Base-by-base conservation (phyloP, 2,113 vertebrate genomes). In the Pongo pygmaeus region DNA sequence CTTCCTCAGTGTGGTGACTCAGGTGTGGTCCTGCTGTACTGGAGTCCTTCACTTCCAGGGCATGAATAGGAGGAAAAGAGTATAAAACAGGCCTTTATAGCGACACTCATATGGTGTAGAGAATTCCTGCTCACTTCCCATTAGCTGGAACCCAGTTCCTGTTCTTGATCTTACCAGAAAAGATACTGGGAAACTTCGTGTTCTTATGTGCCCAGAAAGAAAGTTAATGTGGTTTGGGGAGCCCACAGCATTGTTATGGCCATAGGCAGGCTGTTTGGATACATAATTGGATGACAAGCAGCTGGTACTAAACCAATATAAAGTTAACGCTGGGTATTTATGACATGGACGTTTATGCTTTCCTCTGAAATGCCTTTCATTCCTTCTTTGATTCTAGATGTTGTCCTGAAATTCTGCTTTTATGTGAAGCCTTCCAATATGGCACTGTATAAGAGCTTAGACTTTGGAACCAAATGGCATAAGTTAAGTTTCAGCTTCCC, bases 1-100 rank as follows among this genome's bases (percentile, higher is more conserved):
- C 88, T 57, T 43, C 20, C 20, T 46, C 52, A 27, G 2, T n/a
- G 43, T 8, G 38, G 25, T 22, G 8, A 43, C 23, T 0, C 13
- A 32, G 72, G 20, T 0, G 0, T 50, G 52, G 5, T 30, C 6
- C 55, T 43, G 40, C 35, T 84, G 1, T 69, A 4, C 72, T 11
- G n/a, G 30, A 55, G 16, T 46, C 46, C 40, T 88, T 81, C 43
- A 35, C n/a, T 48, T 86, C 72, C 69, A 55, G n/a, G 25, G 30
- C 7, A 2, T 43, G 32, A 72, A n/a, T 70, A 25, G 46, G 22
- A 79, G 23, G 48, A 59, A 50, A 48, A 59, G 77, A 38, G 6
- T 3, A 23, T 22, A 40, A 92, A 72, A 67, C 5, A 35, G 69
- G 20, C 11, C 20, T 57, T 38, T 40, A 18, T 61, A 55, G 72